phyloP scores from a whole-genome alignment of 2,888 invertebrate genomes.

The Apantesis nais region DNA sequence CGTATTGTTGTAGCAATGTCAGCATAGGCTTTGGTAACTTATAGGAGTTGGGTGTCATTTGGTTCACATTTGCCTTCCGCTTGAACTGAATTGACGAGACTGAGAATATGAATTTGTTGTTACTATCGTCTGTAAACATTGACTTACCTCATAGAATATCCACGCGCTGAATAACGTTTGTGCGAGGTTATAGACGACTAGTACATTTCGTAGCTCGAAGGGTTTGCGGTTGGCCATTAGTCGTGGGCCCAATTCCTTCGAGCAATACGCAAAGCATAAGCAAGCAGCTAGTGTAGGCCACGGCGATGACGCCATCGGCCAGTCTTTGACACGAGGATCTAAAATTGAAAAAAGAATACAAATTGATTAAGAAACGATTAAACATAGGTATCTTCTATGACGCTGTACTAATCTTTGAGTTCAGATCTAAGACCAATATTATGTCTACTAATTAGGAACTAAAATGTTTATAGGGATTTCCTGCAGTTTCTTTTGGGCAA shows the following conservation, averaged over 20 bases:
- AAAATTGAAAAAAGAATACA: slow-evolving; percentile 57
- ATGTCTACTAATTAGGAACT: no score
- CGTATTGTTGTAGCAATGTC: neutral
- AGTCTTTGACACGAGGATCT: slow-evolving; percentile 96
- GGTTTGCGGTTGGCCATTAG: slow-evolving; percentile 96
- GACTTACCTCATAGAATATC: slow-evolving; percentile 94
- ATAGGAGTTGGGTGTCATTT: neutral
- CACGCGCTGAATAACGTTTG: slow-evolving; percentile 96
- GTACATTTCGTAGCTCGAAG: slow-evolving; percentile 90
- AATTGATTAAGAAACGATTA: neutral
- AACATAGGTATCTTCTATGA: neutral
- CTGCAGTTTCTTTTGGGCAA: no score
- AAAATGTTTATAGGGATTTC: no score
- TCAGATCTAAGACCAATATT: neutral
- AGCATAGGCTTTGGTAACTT: no score
- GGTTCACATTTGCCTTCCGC: neutral
- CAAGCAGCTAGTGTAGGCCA: slow-evolving; percentile 94
- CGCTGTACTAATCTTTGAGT: neutral
- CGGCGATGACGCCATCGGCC: slow-evolving; percentile 96
- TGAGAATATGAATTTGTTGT: neutral
- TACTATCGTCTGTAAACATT: neutral
- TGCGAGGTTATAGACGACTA: slow-evolving; percentile 94
- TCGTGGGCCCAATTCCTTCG: slow-evolving; percentile 92
- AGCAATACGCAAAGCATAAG: slow-evolving; percentile 93
- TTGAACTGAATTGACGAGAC: neutral